Percentiles rank a stretch among this genome's conserved stretches.
These are phyloP conservation scores for Rotaria socialis DNA, from an alignment of 2,888 invertebrate genomes.

Conservation along the genomic window DNA sequence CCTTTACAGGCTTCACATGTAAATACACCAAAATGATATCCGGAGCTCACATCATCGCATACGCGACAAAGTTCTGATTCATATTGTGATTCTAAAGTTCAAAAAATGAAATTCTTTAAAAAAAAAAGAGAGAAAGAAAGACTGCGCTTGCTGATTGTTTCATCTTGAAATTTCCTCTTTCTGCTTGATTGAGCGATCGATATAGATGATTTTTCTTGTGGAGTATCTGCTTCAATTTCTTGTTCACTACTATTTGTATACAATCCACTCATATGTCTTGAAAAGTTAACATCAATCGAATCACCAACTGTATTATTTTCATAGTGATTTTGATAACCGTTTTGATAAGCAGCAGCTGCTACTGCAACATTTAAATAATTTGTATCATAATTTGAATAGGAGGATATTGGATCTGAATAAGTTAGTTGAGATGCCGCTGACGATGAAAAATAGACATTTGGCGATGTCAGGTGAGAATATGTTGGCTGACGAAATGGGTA, in stretches of 20 bases:
- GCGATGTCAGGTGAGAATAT: not conserved
- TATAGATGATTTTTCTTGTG: not conserved
- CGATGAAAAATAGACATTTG: not conserved
- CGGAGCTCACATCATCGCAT: constrained; percentile 4
- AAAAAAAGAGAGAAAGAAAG: too few relatives aligned
- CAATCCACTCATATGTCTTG: not conserved
- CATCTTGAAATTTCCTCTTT: constrained; percentile 34
- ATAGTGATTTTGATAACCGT: not conserved
- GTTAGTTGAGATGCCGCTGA: not conserved
- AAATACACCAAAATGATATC: constrained; percentile 36
- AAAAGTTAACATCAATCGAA: not conserved
- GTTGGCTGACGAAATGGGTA: not conserved
- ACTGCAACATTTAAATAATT: not conserved
- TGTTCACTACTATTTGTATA: not conserved
- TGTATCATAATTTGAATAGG: not conserved
- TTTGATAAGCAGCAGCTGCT: not conserved
- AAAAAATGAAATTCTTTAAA: not conserved
- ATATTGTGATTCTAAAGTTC: not conserved
- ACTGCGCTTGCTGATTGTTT: not conserved
- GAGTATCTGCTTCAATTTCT: not conserved
- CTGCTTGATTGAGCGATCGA: not conserved
- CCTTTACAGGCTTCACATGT: constrained; percentile 39
- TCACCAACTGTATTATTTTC: not conserved
- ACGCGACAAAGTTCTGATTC: constrained; percentile 32
- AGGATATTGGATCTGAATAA: not conserved